Percentiles rank a stretch among this genome's conserved stretches.
Conservation (phyloP, 2,113 vertebrate genomes). For the Heterocephalus glaber region DNA sequence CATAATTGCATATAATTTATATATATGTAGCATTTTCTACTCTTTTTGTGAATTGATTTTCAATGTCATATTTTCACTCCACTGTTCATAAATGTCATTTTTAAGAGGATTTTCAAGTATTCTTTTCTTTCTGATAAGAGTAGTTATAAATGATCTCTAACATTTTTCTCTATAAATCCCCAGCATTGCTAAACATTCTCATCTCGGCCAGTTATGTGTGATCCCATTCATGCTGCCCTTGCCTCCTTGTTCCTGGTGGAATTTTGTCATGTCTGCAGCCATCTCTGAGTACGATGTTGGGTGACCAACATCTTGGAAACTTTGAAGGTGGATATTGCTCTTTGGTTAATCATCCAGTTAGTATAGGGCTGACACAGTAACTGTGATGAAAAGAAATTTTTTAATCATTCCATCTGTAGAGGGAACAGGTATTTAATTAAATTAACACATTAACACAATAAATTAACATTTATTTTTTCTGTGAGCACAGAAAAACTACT, state of each 20-base stretch:
- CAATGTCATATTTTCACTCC: not conserved
- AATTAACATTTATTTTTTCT: no score
- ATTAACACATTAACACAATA: no score
- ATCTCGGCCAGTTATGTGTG: not conserved
- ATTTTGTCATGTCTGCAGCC: not conserved
- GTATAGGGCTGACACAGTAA: not conserved
- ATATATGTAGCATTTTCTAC: not conserved
- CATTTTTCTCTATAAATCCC: not conserved
- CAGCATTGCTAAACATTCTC: not conserved
- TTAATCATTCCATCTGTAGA: not conserved
- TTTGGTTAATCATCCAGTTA: not conserved
- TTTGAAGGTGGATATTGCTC: not conserved
- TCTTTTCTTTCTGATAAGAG: not conserved
- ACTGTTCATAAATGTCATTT: not conserved
- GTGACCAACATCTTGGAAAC: not conserved
- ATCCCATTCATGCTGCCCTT: not conserved
- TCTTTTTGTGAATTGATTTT: slow-evolving; percentile 18
- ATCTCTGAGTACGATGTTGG: not conserved
- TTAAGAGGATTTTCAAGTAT: not conserved
- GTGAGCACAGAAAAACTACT: not conserved
- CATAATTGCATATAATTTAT: not conserved
- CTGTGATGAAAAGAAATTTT: not conserved
- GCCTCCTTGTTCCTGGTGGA: not conserved
- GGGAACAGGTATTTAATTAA: not conserved
- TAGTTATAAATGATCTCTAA: not conserved